These are phyloP conservation scores for Theocolax elegans DNA, from an alignment of 1,140 invertebrate genomes.

Conservation along the genomic window DNA sequence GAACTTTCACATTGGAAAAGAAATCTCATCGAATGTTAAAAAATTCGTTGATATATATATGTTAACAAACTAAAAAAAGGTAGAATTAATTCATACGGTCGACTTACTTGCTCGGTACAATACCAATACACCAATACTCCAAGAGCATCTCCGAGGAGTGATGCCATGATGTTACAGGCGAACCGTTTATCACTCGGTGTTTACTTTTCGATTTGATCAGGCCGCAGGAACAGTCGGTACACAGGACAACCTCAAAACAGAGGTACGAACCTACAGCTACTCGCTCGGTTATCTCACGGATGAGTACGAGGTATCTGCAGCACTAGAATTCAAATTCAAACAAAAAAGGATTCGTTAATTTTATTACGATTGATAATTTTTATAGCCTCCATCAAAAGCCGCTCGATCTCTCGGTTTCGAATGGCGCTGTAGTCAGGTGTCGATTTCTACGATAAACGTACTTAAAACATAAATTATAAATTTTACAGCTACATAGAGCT, in stretches of 20 bases:
- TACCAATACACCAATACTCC: conserved; percentile 80
- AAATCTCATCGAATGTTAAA: neutral
- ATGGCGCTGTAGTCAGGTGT: no score
- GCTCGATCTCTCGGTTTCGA: no score
- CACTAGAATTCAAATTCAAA: conserved; percentile 52
- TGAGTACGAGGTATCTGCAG: conserved; percentile 68
- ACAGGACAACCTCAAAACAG: conserved; percentile 80
- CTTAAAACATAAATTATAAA: no score
- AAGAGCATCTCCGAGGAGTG: conserved; percentile 70
- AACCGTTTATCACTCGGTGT: conserved; percentile 56
- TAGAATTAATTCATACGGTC: no score
- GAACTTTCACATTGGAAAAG: no score
- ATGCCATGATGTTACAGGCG: conserved; percentile 59
- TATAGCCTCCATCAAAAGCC: no score
- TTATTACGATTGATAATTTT: neutral
- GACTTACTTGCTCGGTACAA: conserved; percentile 73
- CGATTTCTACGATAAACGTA: no score
- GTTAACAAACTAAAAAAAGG: no score
- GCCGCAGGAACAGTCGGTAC: conserved; percentile 75
- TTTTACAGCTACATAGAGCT: no score
- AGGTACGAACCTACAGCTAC: conserved; percentile 70
- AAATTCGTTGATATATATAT: no score
- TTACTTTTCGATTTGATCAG: conserved; percentile 66
- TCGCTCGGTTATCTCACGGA: conserved; percentile 69
- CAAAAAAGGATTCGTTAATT: neutral